Evolutionary conservation across 2,797 vertebrate genomes (phyloP), one percentile per base, ranked within the genome.

Genomic region (Lutjanus campechanus): DNA sequence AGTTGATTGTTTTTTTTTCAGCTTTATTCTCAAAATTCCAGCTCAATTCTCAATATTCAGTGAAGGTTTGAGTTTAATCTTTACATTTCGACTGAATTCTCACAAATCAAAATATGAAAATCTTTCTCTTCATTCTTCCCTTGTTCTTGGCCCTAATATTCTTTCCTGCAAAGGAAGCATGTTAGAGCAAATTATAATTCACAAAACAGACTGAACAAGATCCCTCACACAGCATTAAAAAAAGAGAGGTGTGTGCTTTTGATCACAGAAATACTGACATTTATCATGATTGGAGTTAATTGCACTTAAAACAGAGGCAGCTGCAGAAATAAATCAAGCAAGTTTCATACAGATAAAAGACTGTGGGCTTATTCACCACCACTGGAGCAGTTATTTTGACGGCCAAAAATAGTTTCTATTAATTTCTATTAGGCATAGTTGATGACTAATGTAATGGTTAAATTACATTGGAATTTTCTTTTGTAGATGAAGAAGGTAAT

Each of bases 401-500:
- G 49, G 19, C 11, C 29, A 2, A 25, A 25, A 49, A 11, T 2
- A 0, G 6, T 19, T 60, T 50, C n/a, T n/a, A n/a, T n/a, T n/a
- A n/a, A 9, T 61, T 3, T 66, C 8, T 63, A 0, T 4, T 22
- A 49, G 11, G n/a, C 11, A 20, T 5, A 40, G 16, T 25, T 40
- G 8, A 36, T 62, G 13, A 58, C 5, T 17, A 1, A 40, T 69
- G 40, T 20, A 66, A 17, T 47, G 2, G 11, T 60, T 69, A 0
- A 2, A 19, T 7, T 40, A 10, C 51, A 43, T 36, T 73, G 1
- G 8, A 59, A 59, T 56, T 47, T 17, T 63, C 9, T 58, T 69
- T 80, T 64, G 7, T 49, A 96, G 96, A 95, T 82, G 95, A 96
- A 67, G 96, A 96, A 61, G 92, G 92, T 88, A 95, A 93, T 53